Evolutionary conservation across 2,113 vertebrate genomes (phyloP).

Genomic region (Solea senegalensis): DNA sequence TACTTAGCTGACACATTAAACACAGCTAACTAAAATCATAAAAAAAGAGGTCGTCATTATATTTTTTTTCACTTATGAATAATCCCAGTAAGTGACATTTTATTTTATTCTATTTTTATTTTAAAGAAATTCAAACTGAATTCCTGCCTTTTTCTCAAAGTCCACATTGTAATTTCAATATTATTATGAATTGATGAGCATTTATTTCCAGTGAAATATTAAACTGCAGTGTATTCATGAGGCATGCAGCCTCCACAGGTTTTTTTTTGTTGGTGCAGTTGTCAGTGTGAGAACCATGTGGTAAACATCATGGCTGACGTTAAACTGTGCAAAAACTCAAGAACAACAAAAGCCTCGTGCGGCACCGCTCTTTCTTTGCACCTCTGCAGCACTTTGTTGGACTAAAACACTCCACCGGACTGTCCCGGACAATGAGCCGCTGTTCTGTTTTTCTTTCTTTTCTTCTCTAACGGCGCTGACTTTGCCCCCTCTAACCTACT

Average conservation of each 20-base stretch:
- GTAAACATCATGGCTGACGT: slow-evolving; percentile 3
- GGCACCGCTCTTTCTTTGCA: slow-evolving; percentile 1
- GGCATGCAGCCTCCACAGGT: background rate
- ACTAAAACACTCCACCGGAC: slow-evolving; percentile 4
- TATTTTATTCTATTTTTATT: background rate
- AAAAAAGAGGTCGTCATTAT: slow-evolving; percentile 1
- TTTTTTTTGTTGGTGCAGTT: slow-evolving; percentile 3
- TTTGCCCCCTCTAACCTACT: slow-evolving; percentile 17
- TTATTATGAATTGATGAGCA: too few species aligned
- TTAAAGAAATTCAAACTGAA: too few species aligned
- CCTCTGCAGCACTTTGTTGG: slow-evolving; percentile 16
- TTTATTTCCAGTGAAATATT: background rate
- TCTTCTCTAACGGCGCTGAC: background rate
- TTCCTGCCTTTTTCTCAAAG: too few species aligned
- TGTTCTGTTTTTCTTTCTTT: slow-evolving; percentile 1
- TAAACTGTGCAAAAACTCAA: slow-evolving; percentile 10
- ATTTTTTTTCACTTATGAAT: too few species aligned
- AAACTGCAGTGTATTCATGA: background rate
- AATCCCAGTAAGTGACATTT: background rate
- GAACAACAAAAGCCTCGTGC: background rate
- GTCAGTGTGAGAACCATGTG: slow-evolving; percentile 2
- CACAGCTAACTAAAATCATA: slow-evolving; percentile 38
- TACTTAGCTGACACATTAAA: slow-evolving; percentile 4
- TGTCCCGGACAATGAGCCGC: slow-evolving; percentile 7
- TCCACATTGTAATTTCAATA: too few species aligned